A percentile compares a stretch with the other conserved stretches of the same genome.
Conservation (phyloP, 2,113 vertebrate genomes). For the Callipepla squamata region DNA sequence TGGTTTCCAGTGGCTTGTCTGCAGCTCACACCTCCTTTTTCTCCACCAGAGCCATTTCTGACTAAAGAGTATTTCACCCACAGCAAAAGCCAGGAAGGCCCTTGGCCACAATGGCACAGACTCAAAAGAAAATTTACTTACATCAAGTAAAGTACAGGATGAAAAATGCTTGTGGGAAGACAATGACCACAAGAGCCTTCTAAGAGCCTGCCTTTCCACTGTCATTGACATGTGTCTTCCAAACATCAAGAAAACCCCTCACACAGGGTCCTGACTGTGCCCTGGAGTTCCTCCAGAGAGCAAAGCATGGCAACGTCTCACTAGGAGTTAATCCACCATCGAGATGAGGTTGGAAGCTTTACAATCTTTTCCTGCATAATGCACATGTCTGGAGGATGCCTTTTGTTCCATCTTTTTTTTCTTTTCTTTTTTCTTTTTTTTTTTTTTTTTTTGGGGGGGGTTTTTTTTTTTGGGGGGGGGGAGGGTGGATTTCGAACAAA, state of each 20-base stretch:
- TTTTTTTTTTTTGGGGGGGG: no score
- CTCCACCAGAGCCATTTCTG: neutral
- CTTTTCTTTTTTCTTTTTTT: no score
- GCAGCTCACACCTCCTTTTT: neutral
- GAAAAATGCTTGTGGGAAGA: neutral
- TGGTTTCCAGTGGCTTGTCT: neutral
- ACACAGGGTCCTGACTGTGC: neutral
- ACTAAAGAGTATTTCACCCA: fast-evolving
- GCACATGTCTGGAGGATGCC: neutral
- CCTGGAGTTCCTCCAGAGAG: neutral
- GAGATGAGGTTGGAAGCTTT: neutral
- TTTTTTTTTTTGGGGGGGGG: no score
- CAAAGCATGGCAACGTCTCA: neutral
- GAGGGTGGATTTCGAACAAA: neutral
- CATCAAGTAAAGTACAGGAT: neutral
- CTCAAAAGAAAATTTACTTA: neutral
- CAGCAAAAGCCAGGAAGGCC: neutral
- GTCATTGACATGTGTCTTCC: neutral
- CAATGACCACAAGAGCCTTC: neutral
- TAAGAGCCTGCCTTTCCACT: neutral
- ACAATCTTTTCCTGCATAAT: neutral
- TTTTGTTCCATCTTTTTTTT: neutral
- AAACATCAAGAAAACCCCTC: neutral
- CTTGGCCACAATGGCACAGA: neutral
- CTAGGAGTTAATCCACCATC: neutral